phyloP scores from a whole-genome alignment of 1,140 invertebrate genomes.

The Chionoecetes opilio region DNA sequence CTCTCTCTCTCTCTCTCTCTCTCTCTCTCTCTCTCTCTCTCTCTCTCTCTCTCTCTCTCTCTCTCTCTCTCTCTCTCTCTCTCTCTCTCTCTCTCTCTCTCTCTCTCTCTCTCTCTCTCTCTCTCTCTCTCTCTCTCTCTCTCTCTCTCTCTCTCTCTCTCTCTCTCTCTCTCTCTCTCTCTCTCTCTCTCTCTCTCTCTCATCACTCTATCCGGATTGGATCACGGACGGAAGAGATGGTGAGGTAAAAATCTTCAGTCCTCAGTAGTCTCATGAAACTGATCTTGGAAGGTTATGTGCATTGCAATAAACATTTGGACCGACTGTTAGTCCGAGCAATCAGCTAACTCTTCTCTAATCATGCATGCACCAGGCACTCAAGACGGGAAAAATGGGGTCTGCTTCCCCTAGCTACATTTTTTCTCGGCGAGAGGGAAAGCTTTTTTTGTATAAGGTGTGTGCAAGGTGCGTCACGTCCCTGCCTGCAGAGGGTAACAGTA shows the following conservation, averaged over 20 bases:
- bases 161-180: slow-evolving; percentile 50
- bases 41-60: no score
- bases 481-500: background rate
- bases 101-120: slow-evolving; percentile 54
- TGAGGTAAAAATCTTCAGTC: background rate
- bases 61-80: no score
- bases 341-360: slow-evolving; percentile 19
- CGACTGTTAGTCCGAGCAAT: slow-evolving; percentile 13
- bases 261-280: background rate
- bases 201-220: background rate
- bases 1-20: no score
- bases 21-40: no score
- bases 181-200: background rate
- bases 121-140: slow-evolving; percentile 23
- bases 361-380: background rate
- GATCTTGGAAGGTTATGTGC: background rate
- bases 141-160: slow-evolving; percentile 45
- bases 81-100: slow-evolving; percentile 6
- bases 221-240: background rate
- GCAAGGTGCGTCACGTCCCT: background rate
- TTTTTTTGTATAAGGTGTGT: no score
- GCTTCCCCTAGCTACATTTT: background rate
- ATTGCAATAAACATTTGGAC: background rate
- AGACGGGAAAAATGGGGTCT: background rate
- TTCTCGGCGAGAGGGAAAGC: background rate